Evolutionary conservation across 2,888 invertebrate species (phyloP).

Genomic region (Phengaris alcon): DNA sequence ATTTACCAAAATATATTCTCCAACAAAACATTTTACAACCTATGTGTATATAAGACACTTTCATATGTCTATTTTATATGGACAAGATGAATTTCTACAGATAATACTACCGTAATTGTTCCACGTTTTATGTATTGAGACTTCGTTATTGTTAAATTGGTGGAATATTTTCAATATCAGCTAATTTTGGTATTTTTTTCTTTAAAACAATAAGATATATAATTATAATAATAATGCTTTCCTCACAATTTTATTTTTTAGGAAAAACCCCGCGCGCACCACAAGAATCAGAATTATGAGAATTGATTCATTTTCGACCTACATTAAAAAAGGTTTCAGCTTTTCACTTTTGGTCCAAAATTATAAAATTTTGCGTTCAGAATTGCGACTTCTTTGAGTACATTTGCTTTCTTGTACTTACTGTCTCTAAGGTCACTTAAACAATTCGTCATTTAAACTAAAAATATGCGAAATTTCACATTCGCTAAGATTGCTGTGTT

Average conservation of each 20-base stretch:
- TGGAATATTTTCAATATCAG: conserved; percentile 12
- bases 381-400: too few relatives aligned
- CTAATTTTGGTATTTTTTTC: not conserved
- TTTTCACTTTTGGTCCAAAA: not conserved
- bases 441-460: too few relatives aligned
- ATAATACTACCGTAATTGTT: not conserved
- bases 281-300: conserved; percentile 1
- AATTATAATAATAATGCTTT: conserved; percentile 18
- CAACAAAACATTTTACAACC: not conserved
- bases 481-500: too few relatives aligned
- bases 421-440: too few relatives aligned
- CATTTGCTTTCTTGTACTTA: too few relatives aligned
- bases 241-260: conserved; percentile 24
- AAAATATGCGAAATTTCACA: too few relatives aligned
- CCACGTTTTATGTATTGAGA: conserved; percentile 7
- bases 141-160: not conserved
- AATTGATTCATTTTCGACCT: not conserved
- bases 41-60: not conserved
- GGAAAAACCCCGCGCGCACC: conserved; percentile 16
- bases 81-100: not conserved
- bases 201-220: conserved; percentile 16
- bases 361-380: not conserved
- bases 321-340: not conserved
- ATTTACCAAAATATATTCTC: not conserved
- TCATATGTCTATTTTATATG: not conserved